These are phyloP conservation scores for Zaprionus africanus DNA, from an alignment of 1,140 invertebrate species.

Conservation along the genomic window DNA sequence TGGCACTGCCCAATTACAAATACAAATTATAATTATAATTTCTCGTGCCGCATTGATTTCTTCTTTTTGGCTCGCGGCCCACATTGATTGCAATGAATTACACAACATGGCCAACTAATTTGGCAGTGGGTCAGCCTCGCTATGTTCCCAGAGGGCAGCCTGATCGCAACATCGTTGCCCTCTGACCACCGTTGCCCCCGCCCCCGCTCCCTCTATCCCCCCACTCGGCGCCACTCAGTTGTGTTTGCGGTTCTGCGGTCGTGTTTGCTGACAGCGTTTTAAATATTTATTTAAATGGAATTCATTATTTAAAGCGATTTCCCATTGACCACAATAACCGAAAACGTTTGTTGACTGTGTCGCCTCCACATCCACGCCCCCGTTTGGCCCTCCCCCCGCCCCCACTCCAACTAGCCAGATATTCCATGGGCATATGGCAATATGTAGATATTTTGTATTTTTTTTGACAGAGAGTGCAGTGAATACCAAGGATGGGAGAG, in stretches of 20 bases:
- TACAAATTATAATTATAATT: slow-evolving; percentile 79
- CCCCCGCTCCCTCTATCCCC: background rate
- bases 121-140: slow-evolving; percentile 35
- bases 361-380: slow-evolving; percentile 10
- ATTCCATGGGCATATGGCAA: background rate
- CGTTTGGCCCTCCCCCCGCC: background rate
- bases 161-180: slow-evolving; percentile 18
- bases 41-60: slow-evolving; percentile 65
- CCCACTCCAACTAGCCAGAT: background rate
- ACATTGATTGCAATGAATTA: slow-evolving; percentile 63
- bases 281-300: slow-evolving; percentile 80
- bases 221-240: background rate
- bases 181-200: background rate
- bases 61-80: slow-evolving; percentile 37
- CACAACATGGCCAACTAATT: slow-evolving; percentile 51
- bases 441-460: slow-evolving; percentile 15
- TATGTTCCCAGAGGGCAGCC: slow-evolving; percentile 14
- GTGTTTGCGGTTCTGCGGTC: slow-evolving; percentile 21
- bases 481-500: no score
- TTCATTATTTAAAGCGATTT: slow-evolving; percentile 80
- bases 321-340: slow-evolving; percentile 79
- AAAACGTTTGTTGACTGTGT: slow-evolving; percentile 67
- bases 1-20: slow-evolving; percentile 30
- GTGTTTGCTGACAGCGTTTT: slow-evolving; percentile 73
- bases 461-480: background rate